Base-by-base conservation (phyloP, 2,113 vertebrate genomes). In the Malurus melanocephalus region DNA sequence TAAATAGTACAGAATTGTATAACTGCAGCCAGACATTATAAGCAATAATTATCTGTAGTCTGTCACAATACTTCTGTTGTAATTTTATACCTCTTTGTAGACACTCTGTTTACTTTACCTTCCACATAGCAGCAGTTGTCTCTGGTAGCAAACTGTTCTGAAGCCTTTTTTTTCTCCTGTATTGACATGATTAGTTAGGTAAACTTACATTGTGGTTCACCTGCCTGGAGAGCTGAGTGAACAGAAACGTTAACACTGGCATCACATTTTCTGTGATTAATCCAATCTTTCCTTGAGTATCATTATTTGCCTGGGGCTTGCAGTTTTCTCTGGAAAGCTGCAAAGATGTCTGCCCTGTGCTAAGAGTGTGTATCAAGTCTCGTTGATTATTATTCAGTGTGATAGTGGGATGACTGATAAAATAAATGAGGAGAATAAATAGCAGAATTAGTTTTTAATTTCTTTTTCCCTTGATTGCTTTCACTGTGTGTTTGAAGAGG, bases 381-480 rank as follows among this genome's bases (percentile, higher is more conserved):
- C 92, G 69, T 90, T 94, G 93, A 97, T 97, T 97, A 82, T 94
- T 97, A 97, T 97, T 97, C 95, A 96, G 90, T 82, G 89, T 94
- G 91, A 96, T 94, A 91, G 90, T 87, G 73, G 94, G 93, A 91
- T 94, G 89, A 91, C 94, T 97, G 96, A 97, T 97, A 97, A 96
- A 96, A 96, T 96, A 97, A 96, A 97, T 96, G 94, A 97, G 89
- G 75, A 96, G 95, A 97, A 96, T 96, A 96, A 97, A 95, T 94
- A 96, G 71, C 62, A 94, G 95, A 97, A 97, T 97, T 97, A 96
- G 91, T 85, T 97, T 97, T 97, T 97, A 97, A 97, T 97, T 96
- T 97, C 94, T 91, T 96, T 96, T 96, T 96, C 89, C 72, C 95
- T 96, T 97, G 95, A 97, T 97, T 97, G 94, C 95, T 96, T 93